These are phyloP conservation scores for Pocota personata DNA, from an alignment of 2,888 invertebrate genomes.

Conservation along the genomic window DNA sequence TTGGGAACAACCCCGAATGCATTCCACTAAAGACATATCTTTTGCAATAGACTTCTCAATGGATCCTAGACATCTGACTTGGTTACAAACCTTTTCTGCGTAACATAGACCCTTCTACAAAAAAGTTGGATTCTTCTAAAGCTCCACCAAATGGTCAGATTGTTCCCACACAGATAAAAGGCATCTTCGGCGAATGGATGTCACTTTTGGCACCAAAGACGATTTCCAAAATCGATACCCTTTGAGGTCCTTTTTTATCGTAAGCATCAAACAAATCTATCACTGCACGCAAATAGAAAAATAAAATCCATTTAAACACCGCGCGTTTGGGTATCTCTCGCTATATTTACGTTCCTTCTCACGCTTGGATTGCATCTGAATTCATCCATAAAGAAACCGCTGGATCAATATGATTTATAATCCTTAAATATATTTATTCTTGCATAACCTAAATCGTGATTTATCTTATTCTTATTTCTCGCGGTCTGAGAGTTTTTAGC, in stretches of 20 bases:
- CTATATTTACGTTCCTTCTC: background rate
- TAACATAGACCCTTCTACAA: no score
- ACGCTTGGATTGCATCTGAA: conserved; percentile 29
- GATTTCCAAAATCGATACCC: background rate
- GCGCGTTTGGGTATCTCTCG: background rate
- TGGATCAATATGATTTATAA: conserved; percentile 47
- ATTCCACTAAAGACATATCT: no score
- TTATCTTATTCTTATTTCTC: conserved; percentile 38
- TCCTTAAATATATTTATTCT: conserved; percentile 19
- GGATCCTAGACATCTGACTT: no score
- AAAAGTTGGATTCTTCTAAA: no score
- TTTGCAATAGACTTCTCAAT: no score
- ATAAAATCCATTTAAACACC: background rate
- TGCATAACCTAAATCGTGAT: conserved; percentile 27
- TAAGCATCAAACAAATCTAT: background rate
- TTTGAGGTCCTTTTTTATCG: background rate
- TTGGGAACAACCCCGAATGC: no score
- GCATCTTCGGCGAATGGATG: background rate
- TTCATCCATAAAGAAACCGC: conserved; percentile 49
- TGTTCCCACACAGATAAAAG: conserved; percentile 9
- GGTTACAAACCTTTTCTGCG: no score
- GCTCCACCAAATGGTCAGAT: background rate
- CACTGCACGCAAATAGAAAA: no score
- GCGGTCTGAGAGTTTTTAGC: conserved; percentile 5
- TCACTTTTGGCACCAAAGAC: background rate